Percentiles rank a stretch among this genome's conserved stretches.
Conservation (phyloP, 2,113 vertebrate species). For the Laticauda colubrina region DNA sequence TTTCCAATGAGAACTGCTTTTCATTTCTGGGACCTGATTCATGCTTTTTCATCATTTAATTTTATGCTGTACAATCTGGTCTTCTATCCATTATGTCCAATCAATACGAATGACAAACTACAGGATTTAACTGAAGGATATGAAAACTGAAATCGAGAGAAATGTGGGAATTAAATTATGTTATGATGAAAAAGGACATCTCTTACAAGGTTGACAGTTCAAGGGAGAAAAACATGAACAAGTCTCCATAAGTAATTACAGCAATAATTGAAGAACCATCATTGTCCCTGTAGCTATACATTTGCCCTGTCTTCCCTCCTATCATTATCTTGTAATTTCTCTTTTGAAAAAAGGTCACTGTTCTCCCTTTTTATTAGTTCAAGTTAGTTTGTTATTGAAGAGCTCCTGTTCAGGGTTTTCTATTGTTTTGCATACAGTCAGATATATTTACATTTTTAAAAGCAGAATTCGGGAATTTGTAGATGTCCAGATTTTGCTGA, state of each 20-base stretch:
- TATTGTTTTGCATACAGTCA: background rate
- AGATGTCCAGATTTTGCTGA: background rate
- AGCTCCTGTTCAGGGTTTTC: background rate
- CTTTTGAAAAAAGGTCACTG: background rate
- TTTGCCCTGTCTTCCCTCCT: background rate
- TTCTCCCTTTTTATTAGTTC: background rate
- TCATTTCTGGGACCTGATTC: slow-evolving; percentile 54
- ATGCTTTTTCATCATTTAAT: slow-evolving; percentile 44
- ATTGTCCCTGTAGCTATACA: background rate
- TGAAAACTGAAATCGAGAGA: background rate
- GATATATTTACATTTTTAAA: background rate
- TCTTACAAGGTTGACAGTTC: background rate
- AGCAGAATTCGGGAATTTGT: background rate
- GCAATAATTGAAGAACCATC: background rate
- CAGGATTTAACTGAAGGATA: background rate
- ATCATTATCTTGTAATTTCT: background rate
- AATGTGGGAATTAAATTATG: background rate
- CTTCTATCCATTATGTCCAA: background rate
- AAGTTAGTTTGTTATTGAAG: background rate
- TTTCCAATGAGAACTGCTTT: slow-evolving; percentile 48
- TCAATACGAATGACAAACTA: background rate
- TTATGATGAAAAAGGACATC: background rate
- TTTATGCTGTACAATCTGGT: slow-evolving; percentile 39
- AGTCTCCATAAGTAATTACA: background rate
- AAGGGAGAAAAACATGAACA: background rate